Evolutionary conservation across 2,888 invertebrate genomes (phyloP), one percentile per base, ranked within the genome.

Genomic region (Acrobasis suavella): DNA sequence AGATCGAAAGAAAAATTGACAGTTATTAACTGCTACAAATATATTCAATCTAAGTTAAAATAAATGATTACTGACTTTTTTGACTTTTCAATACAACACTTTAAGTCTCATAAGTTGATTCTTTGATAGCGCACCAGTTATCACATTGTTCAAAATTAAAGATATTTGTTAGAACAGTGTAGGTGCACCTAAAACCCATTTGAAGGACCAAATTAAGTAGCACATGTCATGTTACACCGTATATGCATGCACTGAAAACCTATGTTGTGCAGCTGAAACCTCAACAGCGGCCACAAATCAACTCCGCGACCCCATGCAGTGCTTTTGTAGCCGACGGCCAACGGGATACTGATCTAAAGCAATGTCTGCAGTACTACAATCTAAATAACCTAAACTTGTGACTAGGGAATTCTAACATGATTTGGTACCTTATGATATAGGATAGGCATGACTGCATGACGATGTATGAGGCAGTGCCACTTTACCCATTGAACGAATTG

Each of bases 371-470:
- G n/a, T 55, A 39, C 69, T 77, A 75, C 74, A 71, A 67, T 67
- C 76, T 78, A 79, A 75, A 76, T 70, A 75, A 71, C 72, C 73
- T 76, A 78, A 77, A 72, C 67, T 70, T 68, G 68, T 66, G 81
- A 85, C 85, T 84, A 83, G 83, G 80, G 70, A 74, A 78, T 70
- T 77, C 78, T 75, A 76, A 74, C 64, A 68, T 64, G 17, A 73
- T 73, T 74, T 73, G 73, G 69, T 74, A 67, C 64, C 65, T 67
- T 65, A 61, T 42, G 63, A 60, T 60, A 62, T 46, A 55, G 59
- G 61, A 54, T 58, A 50, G 32, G 75, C 76, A 46, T 32, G 75
- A 71, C 72, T 17, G 14, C 6, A 32, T 52, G 8, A 12, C 22
- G 17, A 46, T 56, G 17, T 1, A 42, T 32, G 32, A 42, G 9